These are phyloP conservation scores for Phalangium opilio DNA, from an alignment of 2,888 invertebrate genomes.

Conservation along the genomic window DNA sequence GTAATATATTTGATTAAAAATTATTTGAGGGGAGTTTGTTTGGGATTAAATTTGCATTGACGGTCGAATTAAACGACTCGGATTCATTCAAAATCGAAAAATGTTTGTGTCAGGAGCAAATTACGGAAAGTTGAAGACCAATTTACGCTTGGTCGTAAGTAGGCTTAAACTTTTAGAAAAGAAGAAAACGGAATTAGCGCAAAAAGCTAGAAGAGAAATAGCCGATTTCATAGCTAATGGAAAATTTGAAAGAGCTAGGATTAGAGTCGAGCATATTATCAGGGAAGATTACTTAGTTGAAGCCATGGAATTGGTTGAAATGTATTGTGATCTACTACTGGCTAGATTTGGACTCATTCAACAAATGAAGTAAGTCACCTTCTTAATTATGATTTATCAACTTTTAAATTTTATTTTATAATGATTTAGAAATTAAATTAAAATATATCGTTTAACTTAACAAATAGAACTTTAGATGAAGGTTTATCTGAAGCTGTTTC, in stretches of 20 bases:
- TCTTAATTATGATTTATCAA: too few relatives aligned
- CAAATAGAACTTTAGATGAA: conserved; percentile 66
- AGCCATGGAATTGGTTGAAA: conserved; percentile 97
- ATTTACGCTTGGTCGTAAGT: conserved; percentile 79
- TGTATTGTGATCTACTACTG: conserved; percentile 93
- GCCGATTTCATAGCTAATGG: conserved; percentile 67
- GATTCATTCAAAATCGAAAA: too few relatives aligned
- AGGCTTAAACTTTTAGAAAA: conserved; percentile 87
- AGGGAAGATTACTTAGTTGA: conserved; percentile 90
- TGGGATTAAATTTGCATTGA: too few relatives aligned
- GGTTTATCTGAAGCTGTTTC: conserved; percentile 91
- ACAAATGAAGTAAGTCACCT: conserved; percentile 64
- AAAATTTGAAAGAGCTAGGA: conserved; percentile 57
- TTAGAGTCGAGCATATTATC: conserved; percentile 95
- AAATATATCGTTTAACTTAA: conserved; percentile 2
- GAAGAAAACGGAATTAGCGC: conserved; percentile 91
- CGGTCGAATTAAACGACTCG: too few relatives aligned
- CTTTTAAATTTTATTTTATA: neutral
- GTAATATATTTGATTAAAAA: conserved; percentile 3
- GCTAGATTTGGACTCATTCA: conserved; percentile 92
- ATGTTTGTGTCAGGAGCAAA: conserved; percentile 89
- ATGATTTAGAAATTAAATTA: neutral
- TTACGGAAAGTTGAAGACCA: conserved; percentile 89
- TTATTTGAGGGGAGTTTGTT: neutral
- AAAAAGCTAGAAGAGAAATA: conserved; percentile 92